Percentiles rank a stretch among this genome's conserved stretches.
phyloP scores from a whole-genome alignment of 2,888 invertebrate species.

The Leucophora obtusa region DNA sequence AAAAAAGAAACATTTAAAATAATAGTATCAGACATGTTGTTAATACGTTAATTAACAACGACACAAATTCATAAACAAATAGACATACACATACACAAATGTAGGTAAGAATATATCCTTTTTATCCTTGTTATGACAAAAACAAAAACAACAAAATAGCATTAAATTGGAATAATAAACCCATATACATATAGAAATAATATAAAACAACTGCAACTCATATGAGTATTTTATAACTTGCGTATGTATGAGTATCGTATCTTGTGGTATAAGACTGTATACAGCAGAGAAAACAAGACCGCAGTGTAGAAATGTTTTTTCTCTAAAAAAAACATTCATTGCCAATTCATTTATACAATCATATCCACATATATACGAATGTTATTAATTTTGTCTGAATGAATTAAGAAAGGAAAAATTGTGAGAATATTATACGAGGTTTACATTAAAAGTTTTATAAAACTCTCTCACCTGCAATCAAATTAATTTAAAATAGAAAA shows the following conservation, averaged over 20 bases:
- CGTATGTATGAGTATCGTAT: not conserved
- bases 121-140: constrained; percentile 36
- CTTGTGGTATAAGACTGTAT: constrained; percentile 47
- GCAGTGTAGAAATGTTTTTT: constrained; percentile 61
- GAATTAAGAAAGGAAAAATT: not conserved
- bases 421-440: no score
- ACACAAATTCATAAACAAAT: constrained; percentile 35
- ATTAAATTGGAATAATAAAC: constrained; percentile 46
- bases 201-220: constrained; percentile 27
- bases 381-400: constrained; percentile 20
- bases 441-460: no score
- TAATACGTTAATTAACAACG: constrained; percentile 68
- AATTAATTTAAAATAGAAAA: no score
- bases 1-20: constrained; percentile 56
- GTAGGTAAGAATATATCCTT: constrained; percentile 17
- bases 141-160: constrained; percentile 41
- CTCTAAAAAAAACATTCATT: constrained; percentile 37
- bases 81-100: not conserved
- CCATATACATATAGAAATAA: not conserved
- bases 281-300: constrained; percentile 51
- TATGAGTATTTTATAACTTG: not conserved
- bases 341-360: not conserved
- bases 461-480: no score
- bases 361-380: not conserved
- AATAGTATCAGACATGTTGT: constrained; percentile 66